Conservation (phyloP, 2,113 vertebrate species). For the Tapirus terrestris region DNA sequence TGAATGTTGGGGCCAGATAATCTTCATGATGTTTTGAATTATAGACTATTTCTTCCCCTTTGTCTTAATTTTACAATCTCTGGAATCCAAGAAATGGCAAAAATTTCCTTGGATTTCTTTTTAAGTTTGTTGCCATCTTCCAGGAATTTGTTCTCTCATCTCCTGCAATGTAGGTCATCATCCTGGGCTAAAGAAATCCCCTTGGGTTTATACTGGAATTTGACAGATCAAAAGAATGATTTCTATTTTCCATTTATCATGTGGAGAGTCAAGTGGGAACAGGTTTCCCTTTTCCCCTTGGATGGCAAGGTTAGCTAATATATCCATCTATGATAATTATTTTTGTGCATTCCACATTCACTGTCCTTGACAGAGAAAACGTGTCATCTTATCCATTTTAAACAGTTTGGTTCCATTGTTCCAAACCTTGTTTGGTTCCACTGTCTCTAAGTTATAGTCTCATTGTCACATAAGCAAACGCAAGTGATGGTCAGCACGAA, state of each 20-base stretch:
- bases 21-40: background rate
- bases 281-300: background rate
- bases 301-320: background rate
- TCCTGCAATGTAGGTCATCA: background rate
- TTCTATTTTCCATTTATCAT: background rate
- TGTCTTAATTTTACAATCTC: constrained; percentile 6
- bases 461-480: background rate
- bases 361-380: background rate
- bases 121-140: background rate
- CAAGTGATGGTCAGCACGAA: background rate
- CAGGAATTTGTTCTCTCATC: background rate
- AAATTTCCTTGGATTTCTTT: background rate
- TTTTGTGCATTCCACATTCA: background rate
- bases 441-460: background rate
- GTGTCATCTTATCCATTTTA: background rate
- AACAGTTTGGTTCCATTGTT: background rate
- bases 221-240: background rate
- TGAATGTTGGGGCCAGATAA: background rate
- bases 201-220: background rate
- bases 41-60: background rate
- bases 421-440: background rate
- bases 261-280: background rate
- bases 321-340: background rate
- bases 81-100: constrained; percentile 8
- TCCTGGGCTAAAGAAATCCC: background rate